A percentile compares a stretch with the other conserved stretches of the same genome.
Conservation (phyloP, 1,140 invertebrate species). For the Drosophila seguyi region DNA sequence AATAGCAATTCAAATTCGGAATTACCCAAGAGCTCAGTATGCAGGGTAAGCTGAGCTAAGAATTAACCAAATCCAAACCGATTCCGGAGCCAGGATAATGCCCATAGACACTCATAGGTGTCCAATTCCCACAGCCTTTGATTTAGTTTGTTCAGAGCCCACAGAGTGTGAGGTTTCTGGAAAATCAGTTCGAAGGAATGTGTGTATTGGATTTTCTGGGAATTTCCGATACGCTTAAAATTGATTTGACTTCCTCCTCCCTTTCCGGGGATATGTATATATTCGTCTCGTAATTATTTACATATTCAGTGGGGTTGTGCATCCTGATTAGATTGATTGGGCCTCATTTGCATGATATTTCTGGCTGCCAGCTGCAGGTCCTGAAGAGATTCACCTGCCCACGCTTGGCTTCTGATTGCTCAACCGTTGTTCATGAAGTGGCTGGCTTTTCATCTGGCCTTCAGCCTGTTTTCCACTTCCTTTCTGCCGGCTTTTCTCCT, state of each 20-base stretch:
- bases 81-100: not conserved
- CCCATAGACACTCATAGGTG: not conserved
- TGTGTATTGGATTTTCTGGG: constrained; percentile 12
- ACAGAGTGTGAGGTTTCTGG: not conserved
- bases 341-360: constrained; percentile 43
- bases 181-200: constrained; percentile 4
- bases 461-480: constrained; percentile 31
- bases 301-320: constrained; percentile 40
- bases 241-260: constrained; percentile 19
- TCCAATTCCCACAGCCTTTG: not conserved
- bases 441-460: constrained; percentile 27
- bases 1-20: not conserved
- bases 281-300: constrained; percentile 44
- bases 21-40: not conserved
- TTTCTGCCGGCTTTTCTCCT: constrained; percentile 9
- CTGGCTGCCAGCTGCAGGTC: constrained; percentile 28
- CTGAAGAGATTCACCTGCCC: constrained; percentile 11
- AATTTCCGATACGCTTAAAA: constrained; percentile 24
- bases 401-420: constrained; percentile 39
- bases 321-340: constrained; percentile 51
- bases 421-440: constrained; percentile 59
- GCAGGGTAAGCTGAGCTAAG: not conserved
- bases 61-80: not conserved
- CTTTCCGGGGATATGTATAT: constrained; percentile 33
- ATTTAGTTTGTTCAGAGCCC: constrained; percentile 16